These are phyloP conservation scores for Hypotaenidia okinawae DNA, from an alignment of 2,797 vertebrate species.

Conservation along the genomic window DNA sequence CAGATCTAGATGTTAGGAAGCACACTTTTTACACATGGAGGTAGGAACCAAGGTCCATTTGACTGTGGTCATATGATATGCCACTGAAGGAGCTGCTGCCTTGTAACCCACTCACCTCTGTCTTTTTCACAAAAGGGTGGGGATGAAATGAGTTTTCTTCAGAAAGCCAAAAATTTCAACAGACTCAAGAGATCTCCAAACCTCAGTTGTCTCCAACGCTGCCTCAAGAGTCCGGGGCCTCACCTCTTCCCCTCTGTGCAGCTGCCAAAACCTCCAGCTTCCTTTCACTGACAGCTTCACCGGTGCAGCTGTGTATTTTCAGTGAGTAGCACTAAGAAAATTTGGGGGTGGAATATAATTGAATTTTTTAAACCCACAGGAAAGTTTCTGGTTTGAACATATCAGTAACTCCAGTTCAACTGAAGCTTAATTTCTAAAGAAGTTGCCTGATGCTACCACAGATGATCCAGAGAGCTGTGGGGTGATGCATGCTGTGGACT, in stretches of 20 bases:
- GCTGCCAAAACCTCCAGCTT: constrained; percentile 62
- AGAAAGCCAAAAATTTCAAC: constrained; percentile 53
- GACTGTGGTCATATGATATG: background rate
- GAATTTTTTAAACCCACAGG: constrained; percentile 44
- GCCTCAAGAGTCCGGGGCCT: constrained; percentile 43
- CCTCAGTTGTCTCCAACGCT: constrained; percentile 45
- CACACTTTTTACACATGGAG: background rate
- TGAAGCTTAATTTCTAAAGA: background rate
- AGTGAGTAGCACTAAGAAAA: constrained; percentile 52
- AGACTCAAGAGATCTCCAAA: constrained; percentile 54
- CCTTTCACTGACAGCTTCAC: constrained; percentile 54
- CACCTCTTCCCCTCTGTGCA: constrained; percentile 55
- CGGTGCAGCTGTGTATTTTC: constrained; percentile 62
- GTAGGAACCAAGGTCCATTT: background rate
- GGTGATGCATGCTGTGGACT: background rate
- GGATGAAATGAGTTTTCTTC: constrained; percentile 47
- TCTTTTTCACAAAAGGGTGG: constrained; percentile 34
- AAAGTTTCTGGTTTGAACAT: constrained; percentile 42
- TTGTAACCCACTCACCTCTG: constrained; percentile 50
- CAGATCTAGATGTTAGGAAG: background rate
- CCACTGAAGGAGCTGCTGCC: background rate
- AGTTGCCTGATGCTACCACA: background rate
- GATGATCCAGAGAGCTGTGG: background rate
- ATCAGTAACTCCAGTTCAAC: constrained; percentile 44
- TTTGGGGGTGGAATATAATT: constrained; percentile 40